phyloP scores from a whole-genome alignment of 2,113 vertebrate species.

The Embiotoca jacksoni region DNA sequence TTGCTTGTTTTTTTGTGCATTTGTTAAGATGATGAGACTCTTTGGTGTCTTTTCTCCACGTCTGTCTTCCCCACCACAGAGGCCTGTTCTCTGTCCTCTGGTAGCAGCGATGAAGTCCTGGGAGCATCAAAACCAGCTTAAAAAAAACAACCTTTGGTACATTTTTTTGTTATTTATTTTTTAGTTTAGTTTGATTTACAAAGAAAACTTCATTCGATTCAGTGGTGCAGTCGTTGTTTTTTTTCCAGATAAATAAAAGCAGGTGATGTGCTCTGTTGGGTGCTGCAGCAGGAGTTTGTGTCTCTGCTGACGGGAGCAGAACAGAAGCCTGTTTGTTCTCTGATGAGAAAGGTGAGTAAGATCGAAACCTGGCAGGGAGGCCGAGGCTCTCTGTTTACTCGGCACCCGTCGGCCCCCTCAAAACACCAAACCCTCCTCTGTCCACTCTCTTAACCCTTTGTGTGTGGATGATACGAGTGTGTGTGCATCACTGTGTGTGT shows the following conservation, averaged over 20 bases:
- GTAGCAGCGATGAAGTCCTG: too few relatives aligned
- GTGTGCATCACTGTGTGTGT: not conserved
- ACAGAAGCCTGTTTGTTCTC: conserved; percentile 69
- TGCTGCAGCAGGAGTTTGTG: not conserved
- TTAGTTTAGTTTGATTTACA: not conserved
- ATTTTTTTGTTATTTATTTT: not conserved
- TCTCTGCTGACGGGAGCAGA: conserved; percentile 26
- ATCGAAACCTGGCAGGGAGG: conserved; percentile 70
- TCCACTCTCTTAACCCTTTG: not conserved
- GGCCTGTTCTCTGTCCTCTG: too few relatives aligned
- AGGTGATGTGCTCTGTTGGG: not conserved
- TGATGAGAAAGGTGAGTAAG: conserved; percentile 55
- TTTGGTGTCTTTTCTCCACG: too few relatives aligned
- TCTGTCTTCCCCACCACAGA: too few relatives aligned
- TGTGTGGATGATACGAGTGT: not conserved
- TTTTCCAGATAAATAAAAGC: not conserved
- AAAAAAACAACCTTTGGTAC: too few relatives aligned
- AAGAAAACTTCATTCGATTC: not conserved
- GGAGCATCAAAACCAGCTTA: too few relatives aligned
- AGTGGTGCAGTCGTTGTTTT: too few relatives aligned
- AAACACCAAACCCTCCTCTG: conserved; percentile 11
- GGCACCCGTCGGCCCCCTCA: conserved; percentile 4
- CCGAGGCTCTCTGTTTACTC: conserved; percentile 52
- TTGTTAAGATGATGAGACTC: too few relatives aligned
- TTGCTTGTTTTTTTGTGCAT: too few relatives aligned